A percentile compares a stretch with the other conserved stretches of the same genome.
phyloP scores from a whole-genome alignment of 2,113 vertebrate species.

The Gnathonemus echidnorhynchus region DNA sequence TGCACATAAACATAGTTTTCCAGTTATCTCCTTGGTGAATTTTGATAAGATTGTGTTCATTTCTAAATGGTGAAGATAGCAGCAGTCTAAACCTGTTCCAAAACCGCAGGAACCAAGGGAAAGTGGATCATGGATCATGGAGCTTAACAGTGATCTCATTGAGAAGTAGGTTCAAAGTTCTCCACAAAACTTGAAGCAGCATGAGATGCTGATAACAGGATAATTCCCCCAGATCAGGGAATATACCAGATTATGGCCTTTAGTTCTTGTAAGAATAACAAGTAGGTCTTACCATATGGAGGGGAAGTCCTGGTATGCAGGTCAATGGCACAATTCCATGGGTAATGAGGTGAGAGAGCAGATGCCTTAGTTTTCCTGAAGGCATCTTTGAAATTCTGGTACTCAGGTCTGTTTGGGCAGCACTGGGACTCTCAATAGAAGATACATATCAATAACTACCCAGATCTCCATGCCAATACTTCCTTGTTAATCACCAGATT shows the following conservation, averaged over 20 bases:
- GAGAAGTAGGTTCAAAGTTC: neutral
- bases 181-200: neutral
- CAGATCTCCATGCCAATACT: neutral
- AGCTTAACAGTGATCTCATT: neutral
- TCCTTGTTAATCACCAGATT: neutral
- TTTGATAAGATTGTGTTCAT: neutral
- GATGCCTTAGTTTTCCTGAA: neutral
- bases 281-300: neutral
- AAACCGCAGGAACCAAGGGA: neutral
- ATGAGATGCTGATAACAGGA: neutral
- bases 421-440: neutral
- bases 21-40: neutral
- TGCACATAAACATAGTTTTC: neutral
- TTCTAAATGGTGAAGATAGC: neutral
- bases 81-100: neutral
- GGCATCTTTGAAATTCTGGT: neutral
- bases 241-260: neutral
- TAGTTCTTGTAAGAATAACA: neutral
- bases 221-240: neutral
- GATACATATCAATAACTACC: neutral
- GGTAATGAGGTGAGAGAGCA: neutral
- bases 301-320: neutral
- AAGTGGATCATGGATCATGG: neutral
- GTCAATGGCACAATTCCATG: neutral
- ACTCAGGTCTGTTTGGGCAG: neutral